phyloP scores from a whole-genome alignment of 2,888 invertebrate genomes.

The Chalcis sispes region DNA sequence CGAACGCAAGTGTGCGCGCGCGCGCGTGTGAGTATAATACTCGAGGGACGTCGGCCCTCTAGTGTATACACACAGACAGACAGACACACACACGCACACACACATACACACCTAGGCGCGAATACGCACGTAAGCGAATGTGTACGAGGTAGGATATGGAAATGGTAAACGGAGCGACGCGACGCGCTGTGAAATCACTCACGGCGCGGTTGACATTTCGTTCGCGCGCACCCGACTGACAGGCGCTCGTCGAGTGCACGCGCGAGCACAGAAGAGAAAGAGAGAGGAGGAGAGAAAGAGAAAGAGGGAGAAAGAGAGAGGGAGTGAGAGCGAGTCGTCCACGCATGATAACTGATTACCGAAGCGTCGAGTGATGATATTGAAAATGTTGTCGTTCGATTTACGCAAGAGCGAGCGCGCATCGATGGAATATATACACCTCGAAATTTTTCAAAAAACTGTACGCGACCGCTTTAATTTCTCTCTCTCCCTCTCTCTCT shows the following conservation, averaged over 20 bases:
- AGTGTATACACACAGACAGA: too few relatives aligned
- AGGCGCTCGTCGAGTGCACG: slow-evolving; percentile 49
- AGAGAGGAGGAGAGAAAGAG: background rate
- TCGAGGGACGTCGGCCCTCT: background rate
- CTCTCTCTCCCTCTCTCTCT: background rate
- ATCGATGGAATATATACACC: too few relatives aligned
- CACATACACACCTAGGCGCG: background rate
- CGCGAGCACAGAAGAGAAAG: background rate
- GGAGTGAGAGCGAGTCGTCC: slow-evolving; percentile 35
- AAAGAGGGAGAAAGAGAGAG: too few relatives aligned
- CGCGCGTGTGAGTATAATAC: too few relatives aligned
- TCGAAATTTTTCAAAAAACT: too few relatives aligned
- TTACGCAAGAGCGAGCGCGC: slow-evolving; percentile 29
- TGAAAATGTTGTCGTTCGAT: slow-evolving; percentile 61
- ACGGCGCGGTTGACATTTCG: slow-evolving; percentile 62
- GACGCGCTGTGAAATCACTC: slow-evolving; percentile 62
- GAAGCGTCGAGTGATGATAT: slow-evolving; percentile 65
- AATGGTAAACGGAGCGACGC: slow-evolving; percentile 12
- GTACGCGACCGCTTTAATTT: too few relatives aligned
- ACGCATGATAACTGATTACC: slow-evolving; percentile 66
- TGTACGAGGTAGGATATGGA: background rate
- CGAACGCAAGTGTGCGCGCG: too few relatives aligned
- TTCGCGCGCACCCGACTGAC: slow-evolving; percentile 58
- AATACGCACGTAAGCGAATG: background rate
- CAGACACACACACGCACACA: background rate